Evolutionary conservation across 2,797 vertebrate genomes (phyloP).

Genomic region (Alfaro cultratus): DNA sequence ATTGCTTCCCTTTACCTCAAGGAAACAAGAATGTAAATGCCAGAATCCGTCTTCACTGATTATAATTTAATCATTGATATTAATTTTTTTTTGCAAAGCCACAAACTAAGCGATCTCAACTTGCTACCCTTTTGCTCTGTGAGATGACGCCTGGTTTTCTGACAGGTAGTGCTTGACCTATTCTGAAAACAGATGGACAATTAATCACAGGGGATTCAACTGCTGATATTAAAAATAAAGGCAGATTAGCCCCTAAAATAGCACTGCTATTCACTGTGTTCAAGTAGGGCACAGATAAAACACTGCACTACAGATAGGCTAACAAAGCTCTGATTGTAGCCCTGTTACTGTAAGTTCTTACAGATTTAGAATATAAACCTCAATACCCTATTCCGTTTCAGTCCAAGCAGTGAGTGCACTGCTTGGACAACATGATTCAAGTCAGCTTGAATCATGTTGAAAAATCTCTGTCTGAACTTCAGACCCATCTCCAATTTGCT

Average conservation of each 20-base stretch:
- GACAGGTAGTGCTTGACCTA: neutral
- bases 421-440: too few relatives aligned
- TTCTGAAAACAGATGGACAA: neutral
- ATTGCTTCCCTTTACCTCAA: neutral
- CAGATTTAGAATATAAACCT: slow-evolving; percentile 30
- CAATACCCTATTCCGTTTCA: slow-evolving; percentile 6
- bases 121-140: neutral
- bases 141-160: neutral
- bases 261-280: slow-evolving; percentile 1
- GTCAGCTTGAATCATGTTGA: slow-evolving; percentile 38
- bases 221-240: neutral
- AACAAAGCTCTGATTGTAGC: slow-evolving; percentile 41
- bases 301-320: slow-evolving; percentile 37
- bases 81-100: neutral
- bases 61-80: neutral
- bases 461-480: slow-evolving; percentile 7
- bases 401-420: slow-evolving; percentile 8
- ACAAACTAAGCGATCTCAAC: neutral
- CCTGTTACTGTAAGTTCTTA: slow-evolving; percentile 46
- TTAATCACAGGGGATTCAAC: neutral
- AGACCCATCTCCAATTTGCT: neutral
- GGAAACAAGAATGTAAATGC: neutral
- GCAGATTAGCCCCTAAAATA: neutral
- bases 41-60: neutral
- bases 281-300: slow-evolving; percentile 42